Conservation (phyloP, 2,113 vertebrate species). For the Ibidorhyncha struthersii region DNA sequence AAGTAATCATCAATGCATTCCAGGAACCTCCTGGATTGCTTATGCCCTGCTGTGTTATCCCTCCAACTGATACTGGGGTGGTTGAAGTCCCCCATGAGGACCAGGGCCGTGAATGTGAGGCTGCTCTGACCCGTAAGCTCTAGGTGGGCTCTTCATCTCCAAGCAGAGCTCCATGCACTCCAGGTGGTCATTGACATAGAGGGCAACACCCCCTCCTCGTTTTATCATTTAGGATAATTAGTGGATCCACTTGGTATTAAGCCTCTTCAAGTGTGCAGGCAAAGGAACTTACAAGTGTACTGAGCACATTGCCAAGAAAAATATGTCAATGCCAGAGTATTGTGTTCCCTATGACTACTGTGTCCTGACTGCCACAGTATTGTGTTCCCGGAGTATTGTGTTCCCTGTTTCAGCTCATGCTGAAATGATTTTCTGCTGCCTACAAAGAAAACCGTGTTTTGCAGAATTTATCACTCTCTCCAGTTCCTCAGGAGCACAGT, state of each 20-base stretch:
- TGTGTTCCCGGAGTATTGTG: neutral
- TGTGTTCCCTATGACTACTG: neutral
- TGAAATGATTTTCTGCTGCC: neutral
- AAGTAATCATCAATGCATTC: neutral
- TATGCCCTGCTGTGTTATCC: neutral
- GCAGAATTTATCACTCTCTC: neutral
- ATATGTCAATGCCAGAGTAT: neutral
- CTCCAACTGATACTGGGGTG: neutral
- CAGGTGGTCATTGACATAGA: neutral
- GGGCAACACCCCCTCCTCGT: neutral
- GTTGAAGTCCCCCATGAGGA: neutral
- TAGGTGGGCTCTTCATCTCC: neutral
- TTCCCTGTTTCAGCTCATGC: neutral
- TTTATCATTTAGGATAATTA: neutral
- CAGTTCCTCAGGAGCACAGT: neutral
- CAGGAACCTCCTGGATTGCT: neutral
- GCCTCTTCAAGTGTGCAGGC: neutral
- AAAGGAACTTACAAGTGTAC: neutral
- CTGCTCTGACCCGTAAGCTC: neutral
- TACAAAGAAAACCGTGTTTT: neutral
- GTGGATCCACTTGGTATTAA: neutral
- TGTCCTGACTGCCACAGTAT: neutral
- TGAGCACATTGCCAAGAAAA: neutral
- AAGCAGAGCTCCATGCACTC: neutral
- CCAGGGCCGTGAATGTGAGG: neutral